These are phyloP conservation scores for Brachyhypopomus occidentalis DNA, from an alignment of 2,113 vertebrate species.

Conservation along the genomic window DNA sequence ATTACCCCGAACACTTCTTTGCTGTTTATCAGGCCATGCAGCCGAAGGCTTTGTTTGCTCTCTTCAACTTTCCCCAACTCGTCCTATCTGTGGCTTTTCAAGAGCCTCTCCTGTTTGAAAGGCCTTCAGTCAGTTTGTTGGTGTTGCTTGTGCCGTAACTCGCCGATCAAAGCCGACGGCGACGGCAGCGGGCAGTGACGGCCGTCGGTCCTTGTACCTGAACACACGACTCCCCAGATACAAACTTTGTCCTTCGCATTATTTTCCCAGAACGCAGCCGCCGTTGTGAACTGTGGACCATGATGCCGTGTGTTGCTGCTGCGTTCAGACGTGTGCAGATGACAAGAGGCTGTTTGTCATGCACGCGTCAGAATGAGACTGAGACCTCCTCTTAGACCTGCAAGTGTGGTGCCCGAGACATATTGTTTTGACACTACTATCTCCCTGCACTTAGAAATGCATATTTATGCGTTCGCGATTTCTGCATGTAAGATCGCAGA, in stretches of 20 bases:
- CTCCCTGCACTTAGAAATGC: background rate
- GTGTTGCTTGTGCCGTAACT: constrained; percentile 37
- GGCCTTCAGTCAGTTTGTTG: constrained; percentile 43
- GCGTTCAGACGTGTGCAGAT: constrained; percentile 30
- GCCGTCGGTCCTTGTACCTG: constrained; percentile 44
- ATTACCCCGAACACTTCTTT: constrained; percentile 62
- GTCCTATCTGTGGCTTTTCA: constrained; percentile 53
- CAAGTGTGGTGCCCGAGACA: constrained; percentile 17
- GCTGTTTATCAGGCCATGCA: constrained; percentile 63
- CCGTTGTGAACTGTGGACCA: background rate
- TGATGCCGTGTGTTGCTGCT: constrained; percentile 14
- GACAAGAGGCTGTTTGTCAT: constrained; percentile 1
- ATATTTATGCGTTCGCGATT: background rate
- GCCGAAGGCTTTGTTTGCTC: constrained; percentile 66
- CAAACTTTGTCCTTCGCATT: constrained; percentile 42
- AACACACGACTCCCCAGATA: constrained; percentile 39
- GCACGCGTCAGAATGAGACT: background rate
- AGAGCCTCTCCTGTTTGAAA: constrained; percentile 46
- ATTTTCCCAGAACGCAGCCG: constrained; percentile 9
- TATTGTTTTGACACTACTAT: constrained; percentile 21
- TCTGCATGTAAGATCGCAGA: background rate
- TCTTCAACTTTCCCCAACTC: constrained; percentile 59
- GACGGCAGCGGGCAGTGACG: constrained; percentile 35
- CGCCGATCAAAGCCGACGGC: constrained; percentile 47
- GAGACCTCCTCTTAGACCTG: constrained; percentile 7